Evolutionary conservation across 37 sponge, comb jelly and placozoan genomes (phyloP).

Genomic region (Ianthella basta): DNA sequence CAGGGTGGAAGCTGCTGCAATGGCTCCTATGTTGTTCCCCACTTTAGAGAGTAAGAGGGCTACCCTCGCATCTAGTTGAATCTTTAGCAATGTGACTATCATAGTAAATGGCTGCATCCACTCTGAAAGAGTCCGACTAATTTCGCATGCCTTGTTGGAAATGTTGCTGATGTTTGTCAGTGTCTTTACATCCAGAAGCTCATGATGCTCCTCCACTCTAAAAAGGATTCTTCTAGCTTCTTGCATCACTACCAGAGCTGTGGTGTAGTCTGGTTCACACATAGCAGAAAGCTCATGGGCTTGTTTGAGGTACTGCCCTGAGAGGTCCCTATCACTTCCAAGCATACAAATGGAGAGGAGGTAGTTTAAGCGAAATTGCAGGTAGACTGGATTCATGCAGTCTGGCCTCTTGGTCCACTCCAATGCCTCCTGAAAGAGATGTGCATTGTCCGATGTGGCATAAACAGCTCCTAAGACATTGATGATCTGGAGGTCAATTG

Average conservation of each 20-base stretch:
- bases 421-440: neutral
- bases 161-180: neutral
- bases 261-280: neutral
- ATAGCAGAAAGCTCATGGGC: neutral
- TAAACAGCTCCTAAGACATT: constrained; percentile 9
- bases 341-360: neutral
- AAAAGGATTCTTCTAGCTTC: neutral
- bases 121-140: neutral
- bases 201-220: no score
- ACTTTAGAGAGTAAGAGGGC: neutral
- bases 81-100: neutral
- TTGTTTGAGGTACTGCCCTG: neutral
- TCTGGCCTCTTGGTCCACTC: neutral
- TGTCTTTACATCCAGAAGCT: neutral
- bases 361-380: neutral
- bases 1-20: neutral
- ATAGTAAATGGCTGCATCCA: constrained; percentile 25
- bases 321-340: neutral
- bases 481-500: neutral
- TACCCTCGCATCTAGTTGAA: neutral
- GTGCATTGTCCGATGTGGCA: neutral
- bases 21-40: neutral
- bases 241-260: neutral
- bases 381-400: neutral
- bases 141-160: neutral